Percentiles rank a stretch among this genome's conserved stretches.
These are phyloP conservation scores for Crepidodera aurea DNA, from an alignment of 2,888 invertebrate genomes.

Conservation along the genomic window DNA sequence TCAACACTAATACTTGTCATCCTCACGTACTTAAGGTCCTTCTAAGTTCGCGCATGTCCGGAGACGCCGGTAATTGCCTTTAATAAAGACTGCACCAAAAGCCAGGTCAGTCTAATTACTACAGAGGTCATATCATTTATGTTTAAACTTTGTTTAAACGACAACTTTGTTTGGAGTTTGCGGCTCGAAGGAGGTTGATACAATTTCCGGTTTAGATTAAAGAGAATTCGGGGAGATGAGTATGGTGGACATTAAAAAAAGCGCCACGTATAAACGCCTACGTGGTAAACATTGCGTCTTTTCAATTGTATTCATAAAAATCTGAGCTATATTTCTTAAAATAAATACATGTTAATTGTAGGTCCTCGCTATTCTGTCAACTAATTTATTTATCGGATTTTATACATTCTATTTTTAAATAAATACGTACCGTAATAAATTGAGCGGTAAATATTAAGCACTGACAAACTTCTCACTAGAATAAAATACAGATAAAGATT, in stretches of 20 bases:
- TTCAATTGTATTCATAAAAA: too few relatives aligned
- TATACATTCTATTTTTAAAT: too few relatives aligned
- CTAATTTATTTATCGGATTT: too few relatives aligned
- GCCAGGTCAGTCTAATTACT: slow-evolving; percentile 62
- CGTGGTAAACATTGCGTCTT: background rate
- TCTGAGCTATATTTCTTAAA: too few relatives aligned
- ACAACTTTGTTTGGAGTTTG: slow-evolving; percentile 53
- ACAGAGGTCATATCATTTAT: slow-evolving; percentile 63
- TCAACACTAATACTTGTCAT: background rate
- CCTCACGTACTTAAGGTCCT: slow-evolving; percentile 45
- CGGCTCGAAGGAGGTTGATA: slow-evolving; percentile 39
- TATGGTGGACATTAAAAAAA: background rate
- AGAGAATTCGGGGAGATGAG: slow-evolving; percentile 4
- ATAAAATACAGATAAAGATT: too few relatives aligned
- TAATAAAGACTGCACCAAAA: slow-evolving; percentile 54
- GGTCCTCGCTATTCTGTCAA: too few relatives aligned
- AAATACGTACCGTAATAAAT: too few relatives aligned
- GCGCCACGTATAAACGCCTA: background rate
- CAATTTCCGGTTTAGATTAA: slow-evolving; percentile 38
- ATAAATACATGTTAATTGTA: too few relatives aligned
- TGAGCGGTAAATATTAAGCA: too few relatives aligned
- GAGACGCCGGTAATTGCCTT: slow-evolving; percentile 55
- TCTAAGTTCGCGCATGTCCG: slow-evolving; percentile 40
- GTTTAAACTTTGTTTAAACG: slow-evolving; percentile 61
- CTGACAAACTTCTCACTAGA: too few relatives aligned